Evolutionary conservation across 2,888 invertebrate genomes (phyloP), one percentile per base, ranked within the genome.

Genomic region (Ctena decussata): DNA sequence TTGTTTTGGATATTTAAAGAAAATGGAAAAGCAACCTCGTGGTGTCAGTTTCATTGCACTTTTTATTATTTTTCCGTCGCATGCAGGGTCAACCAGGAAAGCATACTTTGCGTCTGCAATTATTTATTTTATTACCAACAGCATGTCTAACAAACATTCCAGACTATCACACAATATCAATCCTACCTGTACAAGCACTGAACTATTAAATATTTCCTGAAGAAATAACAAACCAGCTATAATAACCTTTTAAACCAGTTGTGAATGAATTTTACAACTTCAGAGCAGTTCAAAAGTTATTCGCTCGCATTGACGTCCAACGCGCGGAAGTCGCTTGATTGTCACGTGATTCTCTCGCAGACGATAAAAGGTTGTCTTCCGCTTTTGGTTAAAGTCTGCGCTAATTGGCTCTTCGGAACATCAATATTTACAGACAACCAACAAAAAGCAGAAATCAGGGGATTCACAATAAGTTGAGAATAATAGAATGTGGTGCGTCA

Each of bases 351-450:
- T n/a, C 15, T 27, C 24, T 41, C 44, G 27, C 41, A 72, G 72
- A 72, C 41, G 72, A 72, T 72, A 72, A 72, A 72, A 72, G 72
- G 72, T 46, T 46, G 72, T 30, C 44, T 72, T 72, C 72, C 72
- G 72, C 21, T 72, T 72, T 27, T 30, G 46, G 72, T 46, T 27
- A 72, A 72, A 72, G 72, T 72, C 72, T 35, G 39, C 44, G 72
- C 46, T 72, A 72, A 72, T 72, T 72, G 72, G 72, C 72, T 72
- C 44, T 30, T 41, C 15, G 35, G 44, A 72, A 72, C 72, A 72
- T 72, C 72, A 72, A 72, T 72, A 72, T 72, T 72, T 41, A 72
- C 72, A 41, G 72, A 72, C 44, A 27, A 24, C 72, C 46, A 72
- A 72, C 72, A 72, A 27, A 72, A 72, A 41, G 44, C 44, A 72